Conservation (phyloP, 2,888 invertebrate genomes). For the Heliconius aoede region DNA sequence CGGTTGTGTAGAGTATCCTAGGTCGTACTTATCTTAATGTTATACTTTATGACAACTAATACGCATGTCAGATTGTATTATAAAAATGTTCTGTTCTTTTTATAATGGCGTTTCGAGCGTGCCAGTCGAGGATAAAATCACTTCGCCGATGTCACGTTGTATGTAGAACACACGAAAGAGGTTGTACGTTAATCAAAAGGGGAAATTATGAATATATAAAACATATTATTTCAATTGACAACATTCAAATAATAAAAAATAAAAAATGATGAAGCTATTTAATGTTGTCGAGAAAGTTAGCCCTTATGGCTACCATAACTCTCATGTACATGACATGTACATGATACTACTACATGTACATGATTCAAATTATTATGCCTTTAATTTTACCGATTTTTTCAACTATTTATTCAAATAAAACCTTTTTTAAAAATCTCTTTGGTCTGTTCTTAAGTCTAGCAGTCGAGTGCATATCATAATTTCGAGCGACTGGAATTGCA, state of each 20-base stretch:
- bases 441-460: not conserved
- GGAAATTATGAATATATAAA: no score
- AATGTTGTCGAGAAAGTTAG: not conserved
- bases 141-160: no score
- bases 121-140: no score
- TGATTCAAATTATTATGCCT: not conserved
- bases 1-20: constrained; percentile 29
- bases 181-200: no score
- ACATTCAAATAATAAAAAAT: no score
- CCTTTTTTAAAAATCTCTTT: no score
- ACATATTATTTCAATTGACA: not conserved
- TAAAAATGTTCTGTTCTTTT: no score
- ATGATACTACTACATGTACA: no score
- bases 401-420: no score
- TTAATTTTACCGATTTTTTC: not conserved
- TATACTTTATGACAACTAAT: constrained; percentile 9
- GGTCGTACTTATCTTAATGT: constrained; percentile 11
- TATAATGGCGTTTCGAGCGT: no score
- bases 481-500: not conserved
- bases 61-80: not conserved
- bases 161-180: no score
- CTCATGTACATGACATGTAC: no score
- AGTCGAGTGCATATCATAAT: not conserved
- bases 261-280: not conserved
- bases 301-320: not conserved